Base-by-base conservation (phyloP, 2,797 vertebrate species). In the Cossypha dichroa region DNA sequence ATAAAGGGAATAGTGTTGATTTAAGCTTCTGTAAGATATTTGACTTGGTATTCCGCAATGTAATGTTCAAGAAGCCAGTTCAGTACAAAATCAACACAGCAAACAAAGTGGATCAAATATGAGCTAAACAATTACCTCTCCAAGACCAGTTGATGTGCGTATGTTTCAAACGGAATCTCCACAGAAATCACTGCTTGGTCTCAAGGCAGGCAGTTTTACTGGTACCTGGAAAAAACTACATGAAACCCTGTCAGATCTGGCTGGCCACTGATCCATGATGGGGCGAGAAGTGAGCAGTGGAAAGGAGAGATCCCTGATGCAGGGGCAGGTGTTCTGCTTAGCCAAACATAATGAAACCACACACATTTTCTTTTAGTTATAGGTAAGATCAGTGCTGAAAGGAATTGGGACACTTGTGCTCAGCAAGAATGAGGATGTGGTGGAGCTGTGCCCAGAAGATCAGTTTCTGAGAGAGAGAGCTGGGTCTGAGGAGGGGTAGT, bases 21-120 rank as follows among this genome's bases (percentile, higher is more conserved):
- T 91, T 90, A 85, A 91, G 63, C 78, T 73, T 88, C 75, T 83
- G 45, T 94, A 60, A 96, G 96, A 83, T 95, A 87, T 94, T 94
- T 96, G 64, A 77, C 56, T 89, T 92, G 13, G 15, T 79, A 90
- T 93, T 84, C 72, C 23, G 85, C 36, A 67, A 83, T 23, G 56
- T 88, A 74, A 83, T 5, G 0, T 74, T 92, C 48, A 77, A 90
- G 81, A 85, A 89, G 36, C 13, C 26, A 41, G 36, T 64, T 92
- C 81, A 60, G 56, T 72, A 73, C 68, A 85, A 88, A 94, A 93
- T 49, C 89, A 95, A 70, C 87, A 64, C 38, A 77, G 67, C 55
- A 38, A 45, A 91, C 21, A 72, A 89, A 85, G 41, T 76, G 89
- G 78, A 96, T 95, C 75, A 89, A 59, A 77, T 25, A 74, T 2